These are phyloP conservation scores for Xanthia togata DNA, from an alignment of 2,888 invertebrate genomes.

Conservation along the genomic window DNA sequence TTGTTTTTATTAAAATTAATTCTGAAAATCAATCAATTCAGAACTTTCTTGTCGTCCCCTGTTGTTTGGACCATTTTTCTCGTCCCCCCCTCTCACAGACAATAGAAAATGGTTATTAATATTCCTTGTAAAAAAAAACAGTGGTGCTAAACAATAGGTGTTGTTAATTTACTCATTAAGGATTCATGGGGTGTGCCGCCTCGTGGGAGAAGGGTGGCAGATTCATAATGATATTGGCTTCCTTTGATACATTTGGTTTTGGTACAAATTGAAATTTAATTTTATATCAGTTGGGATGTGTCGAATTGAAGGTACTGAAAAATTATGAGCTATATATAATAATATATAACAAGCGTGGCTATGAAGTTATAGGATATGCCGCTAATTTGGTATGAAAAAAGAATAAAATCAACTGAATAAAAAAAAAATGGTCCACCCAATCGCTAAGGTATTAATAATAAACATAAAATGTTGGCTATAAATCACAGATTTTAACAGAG, in stretches of 20 bases:
- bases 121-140: conserved; percentile 88
- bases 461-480: conserved; percentile 59
- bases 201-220: conserved; percentile 69
- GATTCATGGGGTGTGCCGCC: conserved; percentile 85
- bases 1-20: conserved; percentile 90
- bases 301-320: conserved; percentile 33
- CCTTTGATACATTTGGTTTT: conserved; percentile 72
- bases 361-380: neutral
- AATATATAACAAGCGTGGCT: neutral
- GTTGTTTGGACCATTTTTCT: conserved; percentile 73
- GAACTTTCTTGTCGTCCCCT: conserved; percentile 75
- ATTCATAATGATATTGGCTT: conserved; percentile 70
- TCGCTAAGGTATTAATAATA: conserved; percentile 36
- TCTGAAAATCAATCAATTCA: conserved; percentile 89
- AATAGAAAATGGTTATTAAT: conserved; percentile 88
- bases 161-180: conserved; percentile 90
- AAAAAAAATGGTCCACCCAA: neutral
- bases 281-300: conserved; percentile 60
- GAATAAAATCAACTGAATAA: neutral
- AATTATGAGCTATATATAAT: conserved; percentile 7
- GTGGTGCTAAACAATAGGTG: conserved; percentile 88
- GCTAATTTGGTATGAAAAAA: neutral
- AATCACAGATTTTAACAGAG: conserved; percentile 71
- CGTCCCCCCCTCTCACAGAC: conserved; percentile 77
- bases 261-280: conserved; percentile 69